These are phyloP conservation scores for Drosophila putrida DNA, from an alignment of 2,888 invertebrate species.

Conservation along the genomic window DNA sequence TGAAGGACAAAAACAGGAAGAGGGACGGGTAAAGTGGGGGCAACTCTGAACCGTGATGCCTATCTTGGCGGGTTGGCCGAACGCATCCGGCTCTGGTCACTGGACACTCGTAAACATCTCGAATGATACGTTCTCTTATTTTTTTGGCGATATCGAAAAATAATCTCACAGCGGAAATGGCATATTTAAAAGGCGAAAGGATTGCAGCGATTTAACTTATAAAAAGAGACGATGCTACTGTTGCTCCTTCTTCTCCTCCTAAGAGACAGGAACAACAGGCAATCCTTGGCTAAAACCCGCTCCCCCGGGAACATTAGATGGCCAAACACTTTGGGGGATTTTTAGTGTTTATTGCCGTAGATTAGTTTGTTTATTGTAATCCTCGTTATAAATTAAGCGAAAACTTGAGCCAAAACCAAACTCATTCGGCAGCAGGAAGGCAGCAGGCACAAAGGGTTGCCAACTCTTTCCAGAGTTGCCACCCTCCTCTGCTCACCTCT, in stretches of 20 bases:
- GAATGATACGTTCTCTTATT: constrained; percentile 59
- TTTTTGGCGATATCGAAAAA: constrained; percentile 75
- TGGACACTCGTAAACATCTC: constrained; percentile 75
- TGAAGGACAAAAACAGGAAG: neutral
- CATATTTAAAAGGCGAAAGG: constrained; percentile 79
- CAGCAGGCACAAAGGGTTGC: constrained; percentile 46
- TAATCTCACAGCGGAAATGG: constrained; percentile 80
- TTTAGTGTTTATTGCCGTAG: constrained; percentile 83
- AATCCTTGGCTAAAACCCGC: constrained; percentile 3
- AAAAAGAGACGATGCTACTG: constrained; percentile 63
- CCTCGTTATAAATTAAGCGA: constrained; percentile 83
- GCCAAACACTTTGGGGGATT: constrained; percentile 76
- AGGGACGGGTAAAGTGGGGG: neutral
- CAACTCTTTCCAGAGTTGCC: constrained; percentile 20
- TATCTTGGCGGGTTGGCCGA: constrained; percentile 61
- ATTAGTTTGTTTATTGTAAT: constrained; percentile 85
- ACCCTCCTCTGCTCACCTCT: neutral
- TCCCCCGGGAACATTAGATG: constrained; percentile 31
- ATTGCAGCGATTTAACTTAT: constrained; percentile 79
- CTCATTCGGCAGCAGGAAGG: constrained; percentile 39
- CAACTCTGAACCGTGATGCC: constrained; percentile 59
- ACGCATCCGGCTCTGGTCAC: constrained; percentile 49
- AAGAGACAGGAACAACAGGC: neutral
- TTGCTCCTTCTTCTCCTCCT: neutral
- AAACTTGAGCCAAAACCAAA: constrained; percentile 72